Base-by-base conservation (phyloP, 2,888 invertebrate genomes). In the Adelphocoris suturalis region DNA sequence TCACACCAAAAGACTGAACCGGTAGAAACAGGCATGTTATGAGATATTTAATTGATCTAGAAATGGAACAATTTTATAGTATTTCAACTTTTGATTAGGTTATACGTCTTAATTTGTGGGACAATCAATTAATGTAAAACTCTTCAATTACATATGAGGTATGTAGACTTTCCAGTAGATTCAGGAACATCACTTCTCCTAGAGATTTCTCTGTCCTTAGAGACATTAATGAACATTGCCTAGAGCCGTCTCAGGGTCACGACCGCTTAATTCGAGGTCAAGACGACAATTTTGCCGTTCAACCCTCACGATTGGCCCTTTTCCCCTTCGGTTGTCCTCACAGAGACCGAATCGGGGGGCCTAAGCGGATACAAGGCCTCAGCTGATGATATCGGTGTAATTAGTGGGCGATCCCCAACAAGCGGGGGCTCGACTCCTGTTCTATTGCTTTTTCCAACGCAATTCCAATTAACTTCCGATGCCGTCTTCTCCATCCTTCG, bases 391-490 rank as follows among this genome's bases (percentile, higher is more conserved):
- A 76, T 76, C 76, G 76, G 28, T 27, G 27, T 76, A 76, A 76
- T 76, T 76, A 76, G 76, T 37, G 0, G 28, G 76, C 76, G 28
- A 76, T 76, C 37, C 37, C 76, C 7, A 4, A 7, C 57, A 2
- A 52, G 13, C 52, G 52, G 11, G 14, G 13, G 52, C 16, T 13
- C 28, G n/a, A 2, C 76, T 13, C 5, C 23, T 4, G 12, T 28
- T 37, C 76, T 27, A 76, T 76, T 76, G 76, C 76, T 9, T 27
- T 37, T 37, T 37, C 76, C 37, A 76, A 76, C 37, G 76, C 76
- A 37, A 13, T 76, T 76, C 76, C 76, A 76, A 76, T 76, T 76
- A 76, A 76, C 76, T 76, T 76, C 27, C 76, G 37, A 37, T 14
- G 23, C 37, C 37, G 23, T 5, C 14, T 27, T 75, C 27, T 16